Base-by-base conservation (phyloP, 2,797 vertebrate genomes). In the Poecilia velifera region DNA sequence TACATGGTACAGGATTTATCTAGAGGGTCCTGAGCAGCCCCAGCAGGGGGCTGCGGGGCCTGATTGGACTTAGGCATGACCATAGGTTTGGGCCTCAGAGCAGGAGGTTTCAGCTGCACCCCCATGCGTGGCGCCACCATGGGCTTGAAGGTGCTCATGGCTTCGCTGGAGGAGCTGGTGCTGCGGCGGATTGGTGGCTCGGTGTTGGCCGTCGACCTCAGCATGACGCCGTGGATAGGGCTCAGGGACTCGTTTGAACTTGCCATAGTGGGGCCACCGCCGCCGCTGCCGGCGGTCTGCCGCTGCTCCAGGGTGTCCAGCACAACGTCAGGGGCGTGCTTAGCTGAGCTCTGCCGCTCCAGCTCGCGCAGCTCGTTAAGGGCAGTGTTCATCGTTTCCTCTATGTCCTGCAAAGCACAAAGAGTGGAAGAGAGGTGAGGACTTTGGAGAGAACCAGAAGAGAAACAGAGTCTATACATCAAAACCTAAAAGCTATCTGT, bases 1-100 rank as follows among this genome's bases (percentile, higher is more conserved):
- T 94, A 99, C 98, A 99, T 99, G 75, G 98, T 99, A 95, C 98
- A 99, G 83, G 98, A 98, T 92, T 98, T 99, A 94, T 99, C 98
- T 57, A 97, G 89, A 49, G 98, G 95, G 87, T 97, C 97, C 93
- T 98, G 97, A 80, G 95, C 53, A 25, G 94, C 79, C 43, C 96
- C 85, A 3, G 96, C 91, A 0, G 90, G 81, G 28, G 95, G 89
- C 82, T 91, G 94, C 3, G 91, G 87, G 5, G 81, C 87, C 79
- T 75, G 96, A 86, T 75, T 96, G 77, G 96, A 96, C 94, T 97
- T 99, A 89, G 98, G 98, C 94, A 98, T 94, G 86, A 99, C 96
- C 91, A 97, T 94, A 73, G 98, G 98, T 90, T 99, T 99, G 76
- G 98, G 98, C 93, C 98, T 96, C 73, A 99, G 94, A 79, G 97